Evolutionary conservation across 2,888 invertebrate genomes (phyloP).

Genomic region (Melinaea marsaeus): DNA sequence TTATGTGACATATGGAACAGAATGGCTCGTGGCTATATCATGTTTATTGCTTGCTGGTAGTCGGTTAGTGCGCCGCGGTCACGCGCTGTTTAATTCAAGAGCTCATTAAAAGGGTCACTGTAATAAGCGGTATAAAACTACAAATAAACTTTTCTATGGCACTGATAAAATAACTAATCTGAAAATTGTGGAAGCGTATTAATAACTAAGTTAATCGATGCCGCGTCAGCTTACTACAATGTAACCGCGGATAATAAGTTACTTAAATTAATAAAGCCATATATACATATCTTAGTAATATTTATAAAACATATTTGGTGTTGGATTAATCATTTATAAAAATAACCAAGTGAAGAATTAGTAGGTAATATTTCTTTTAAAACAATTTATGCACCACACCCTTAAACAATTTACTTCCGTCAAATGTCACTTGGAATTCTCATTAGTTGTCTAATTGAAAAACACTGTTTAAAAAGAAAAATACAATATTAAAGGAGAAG

Average conservation of each 20-base stretch:
- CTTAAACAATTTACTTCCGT: background rate
- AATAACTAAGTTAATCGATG: constrained; percentile 1
- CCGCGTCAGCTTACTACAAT: background rate
- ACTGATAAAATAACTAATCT: constrained; percentile 7
- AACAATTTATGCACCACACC: background rate
- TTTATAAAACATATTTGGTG: too few species aligned
- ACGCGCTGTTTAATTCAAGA: constrained; percentile 34
- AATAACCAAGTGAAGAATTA: too few species aligned
- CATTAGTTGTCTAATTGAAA: constrained; percentile 4
- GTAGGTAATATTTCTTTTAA: background rate
- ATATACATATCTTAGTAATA: too few species aligned
- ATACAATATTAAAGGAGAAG: background rate
- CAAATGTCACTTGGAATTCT: constrained; percentile 6
- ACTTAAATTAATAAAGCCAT: too few species aligned
- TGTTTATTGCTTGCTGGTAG: background rate
- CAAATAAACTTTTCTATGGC: constrained; percentile 4
- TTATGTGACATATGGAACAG: background rate
- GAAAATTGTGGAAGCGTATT: constrained; percentile 2
- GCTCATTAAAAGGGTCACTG: constrained; percentile 29
- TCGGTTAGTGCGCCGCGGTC: constrained; percentile 25
- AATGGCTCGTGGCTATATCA: background rate
- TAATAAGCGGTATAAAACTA: constrained; percentile 17
- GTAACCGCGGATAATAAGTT: background rate
- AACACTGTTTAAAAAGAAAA: constrained; percentile 2
- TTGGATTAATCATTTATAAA: too few species aligned